These are phyloP conservation scores for Thaleichthys pacificus DNA, from an alignment of 2,797 vertebrate genomes.

Conservation along the genomic window DNA sequence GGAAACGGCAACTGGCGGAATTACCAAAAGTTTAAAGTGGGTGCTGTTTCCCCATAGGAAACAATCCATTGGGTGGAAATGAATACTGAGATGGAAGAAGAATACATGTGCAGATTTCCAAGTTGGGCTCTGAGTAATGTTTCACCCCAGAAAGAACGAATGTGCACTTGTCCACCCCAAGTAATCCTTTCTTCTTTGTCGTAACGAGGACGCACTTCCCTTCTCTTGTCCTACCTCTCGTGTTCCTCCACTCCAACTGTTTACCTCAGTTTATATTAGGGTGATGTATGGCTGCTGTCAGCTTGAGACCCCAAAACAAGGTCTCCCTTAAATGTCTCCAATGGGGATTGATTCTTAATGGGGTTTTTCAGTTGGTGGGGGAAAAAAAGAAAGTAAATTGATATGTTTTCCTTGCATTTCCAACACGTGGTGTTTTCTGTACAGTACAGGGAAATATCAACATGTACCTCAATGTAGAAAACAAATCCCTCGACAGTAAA, in stretches of 20 bases:
- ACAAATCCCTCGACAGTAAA: no score
- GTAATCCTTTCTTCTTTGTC: not conserved
- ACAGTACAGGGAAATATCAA: no score
- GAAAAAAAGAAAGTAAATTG: no score
- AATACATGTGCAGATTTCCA: slow-evolving; percentile 25
- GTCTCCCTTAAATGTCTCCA: no score
- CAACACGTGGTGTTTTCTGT: no score
- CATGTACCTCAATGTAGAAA: no score
- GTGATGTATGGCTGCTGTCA: no score
- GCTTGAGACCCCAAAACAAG: no score
- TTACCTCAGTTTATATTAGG: not conserved
- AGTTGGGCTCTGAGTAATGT: slow-evolving; percentile 6
- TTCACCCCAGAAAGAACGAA: not conserved
- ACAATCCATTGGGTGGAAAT: slow-evolving; percentile 12
- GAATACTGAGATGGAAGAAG: not conserved
- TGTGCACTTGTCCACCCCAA: not conserved
- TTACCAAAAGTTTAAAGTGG: not conserved
- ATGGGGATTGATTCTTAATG: no score
- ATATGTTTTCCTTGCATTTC: no score
- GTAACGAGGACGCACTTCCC: not conserved
- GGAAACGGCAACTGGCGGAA: not conserved
- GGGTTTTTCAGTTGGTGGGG: no score
- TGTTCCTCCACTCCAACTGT: not conserved
- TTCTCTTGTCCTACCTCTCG: not conserved
- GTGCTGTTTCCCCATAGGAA: not conserved